Evolutionary conservation across 1,140 invertebrate species (phyloP).

Genomic region (Venturia canescens): DNA sequence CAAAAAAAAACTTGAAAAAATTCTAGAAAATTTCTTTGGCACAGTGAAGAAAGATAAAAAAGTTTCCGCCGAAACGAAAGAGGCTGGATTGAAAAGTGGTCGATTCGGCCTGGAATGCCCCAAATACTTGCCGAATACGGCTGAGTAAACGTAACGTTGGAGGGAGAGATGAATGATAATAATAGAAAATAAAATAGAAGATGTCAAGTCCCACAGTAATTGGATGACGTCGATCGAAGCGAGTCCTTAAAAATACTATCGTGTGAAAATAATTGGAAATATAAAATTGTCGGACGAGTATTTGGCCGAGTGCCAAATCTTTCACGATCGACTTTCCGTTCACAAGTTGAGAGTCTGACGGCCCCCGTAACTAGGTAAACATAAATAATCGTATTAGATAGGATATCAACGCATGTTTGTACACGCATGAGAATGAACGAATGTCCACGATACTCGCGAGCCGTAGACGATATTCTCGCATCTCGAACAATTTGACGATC

Average conservation of each 20-base stretch:
- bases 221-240: background rate
- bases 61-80: no score
- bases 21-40: no score
- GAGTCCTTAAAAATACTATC: background rate
- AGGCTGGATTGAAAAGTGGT: no score
- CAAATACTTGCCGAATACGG: no score
- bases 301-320: background rate
- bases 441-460: background rate
- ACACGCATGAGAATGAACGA: background rate
- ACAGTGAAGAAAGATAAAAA: no score
- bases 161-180: no score
- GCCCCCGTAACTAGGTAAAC: background rate
- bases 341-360: no score
- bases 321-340: background rate
- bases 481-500: constrained; percentile 56
- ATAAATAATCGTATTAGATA: background rate
- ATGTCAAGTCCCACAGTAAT: background rate
- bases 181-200: no score
- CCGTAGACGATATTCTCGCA: constrained; percentile 20
- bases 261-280: background rate
- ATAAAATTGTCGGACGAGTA: background rate
- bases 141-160: no score
- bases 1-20: no score
- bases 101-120: no score
- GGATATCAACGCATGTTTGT: background rate